Conservation (phyloP, 2,888 invertebrate species). For the Conus canariensis region DNA sequence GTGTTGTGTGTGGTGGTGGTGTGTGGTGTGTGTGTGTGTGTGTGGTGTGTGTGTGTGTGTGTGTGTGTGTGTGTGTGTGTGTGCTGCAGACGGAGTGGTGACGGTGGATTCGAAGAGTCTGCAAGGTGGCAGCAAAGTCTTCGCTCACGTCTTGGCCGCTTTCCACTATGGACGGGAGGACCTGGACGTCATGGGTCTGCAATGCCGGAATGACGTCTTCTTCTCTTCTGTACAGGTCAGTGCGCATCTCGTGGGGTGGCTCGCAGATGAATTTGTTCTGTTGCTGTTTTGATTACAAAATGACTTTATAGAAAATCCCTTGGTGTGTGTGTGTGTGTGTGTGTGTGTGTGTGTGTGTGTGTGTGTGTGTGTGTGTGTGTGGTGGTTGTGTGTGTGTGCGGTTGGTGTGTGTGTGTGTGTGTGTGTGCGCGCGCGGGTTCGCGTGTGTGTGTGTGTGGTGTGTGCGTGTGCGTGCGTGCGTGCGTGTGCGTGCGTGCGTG, state of each 20-base stretch:
- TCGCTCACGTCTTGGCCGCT: neutral
- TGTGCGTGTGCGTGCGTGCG: neutral
- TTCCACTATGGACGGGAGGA: neutral
- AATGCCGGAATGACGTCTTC: neutral
- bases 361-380: neutral
- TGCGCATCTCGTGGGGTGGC: too few species aligned
- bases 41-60: neutral
- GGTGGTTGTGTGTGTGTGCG: too few species aligned
- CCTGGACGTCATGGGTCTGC: slow-evolving; percentile 2
- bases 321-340: neutral
- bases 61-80: slow-evolving; percentile 2
- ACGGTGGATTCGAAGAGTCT: neutral
- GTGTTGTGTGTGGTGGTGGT: neutral
- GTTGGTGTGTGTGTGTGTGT: too few species aligned
- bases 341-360: neutral
- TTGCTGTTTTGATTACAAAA: too few species aligned
- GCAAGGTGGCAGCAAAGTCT: neutral
- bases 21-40: neutral
- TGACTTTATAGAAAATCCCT: neutral
- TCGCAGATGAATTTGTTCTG: neutral
- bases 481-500: neutral
- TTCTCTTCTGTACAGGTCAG: neutral
- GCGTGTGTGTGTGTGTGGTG: neutral
- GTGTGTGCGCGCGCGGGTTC: too few species aligned
- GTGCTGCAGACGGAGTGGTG: neutral